Base-by-base conservation (phyloP, 2,888 invertebrate species). In the Physocephala rufipes region DNA sequence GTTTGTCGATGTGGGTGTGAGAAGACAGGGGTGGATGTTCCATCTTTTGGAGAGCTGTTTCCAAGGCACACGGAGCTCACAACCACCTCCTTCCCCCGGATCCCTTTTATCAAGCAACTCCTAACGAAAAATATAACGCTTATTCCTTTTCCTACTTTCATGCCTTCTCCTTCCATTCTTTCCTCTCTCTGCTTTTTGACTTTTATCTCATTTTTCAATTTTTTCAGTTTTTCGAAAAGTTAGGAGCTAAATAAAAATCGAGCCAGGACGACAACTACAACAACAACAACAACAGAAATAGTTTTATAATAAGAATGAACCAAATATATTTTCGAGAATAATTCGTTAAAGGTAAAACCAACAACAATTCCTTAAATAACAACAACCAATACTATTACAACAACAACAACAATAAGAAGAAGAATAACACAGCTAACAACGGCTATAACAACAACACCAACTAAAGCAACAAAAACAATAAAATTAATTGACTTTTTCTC, bases 401-500 rank as follows among this genome's bases (percentile, higher is more conserved):
- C 28, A 65, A 66, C 30, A 16, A 53, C 30, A 62, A 47, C 65
- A 26, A 16, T 30, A 30, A 51, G 65, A 51, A n/a, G n/a, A n/a
- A n/a, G n/a, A n/a, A 7, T 28, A 51, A 65, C 15, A 30, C 51
- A 65, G n/a, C 24, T 19, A 21, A 53, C 53, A 21, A 58, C n/a
- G n/a, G n/a, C n/a, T n/a, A n/a, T n/a, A n/a, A n/a, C n/a, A 24
- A 28, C 36, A 36, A 36, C 9, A 4, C 36, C 36, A 36, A 36
- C n/a, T n/a, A n/a, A n/a, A n/a, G n/a, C 12, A 58, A 58, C 19
- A 24, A 43, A 30, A 53, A 45, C 45, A 67, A 58, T 47, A 59
- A 58, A 59, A 43, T 67, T 67, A 59, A 67, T 58, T 58, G 58
- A 67, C 58, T 67, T 59, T 67, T 67, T 67, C 58, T 59, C 45